Evolutionary conservation across 2,113 vertebrate genomes (phyloP), one percentile per base, ranked within the genome.

Genomic region (Pseudopipra pipra): DNA sequence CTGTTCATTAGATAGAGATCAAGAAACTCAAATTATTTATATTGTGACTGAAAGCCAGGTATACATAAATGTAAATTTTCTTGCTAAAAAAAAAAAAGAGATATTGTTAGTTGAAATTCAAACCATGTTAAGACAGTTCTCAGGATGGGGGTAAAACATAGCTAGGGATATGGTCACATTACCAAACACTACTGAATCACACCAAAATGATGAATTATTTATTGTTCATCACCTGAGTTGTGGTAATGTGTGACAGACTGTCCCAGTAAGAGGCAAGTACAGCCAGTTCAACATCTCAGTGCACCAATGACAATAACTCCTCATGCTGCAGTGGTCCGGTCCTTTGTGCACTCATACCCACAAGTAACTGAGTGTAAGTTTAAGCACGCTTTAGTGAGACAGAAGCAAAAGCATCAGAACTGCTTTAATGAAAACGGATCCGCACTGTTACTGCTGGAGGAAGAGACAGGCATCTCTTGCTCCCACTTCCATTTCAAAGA

Each of bases 1-100:
- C 99, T 99, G 99, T 99, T 99, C 97, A 98, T 98, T 98, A 99
- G 98, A 98, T 35, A 99, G 97, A 98, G 98, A 99, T 97, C 98
- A 98, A 98, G 98, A 99, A 99, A 99, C 97, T 98, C 97, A 98
- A 97, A 98, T 99, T 99, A 99, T 98, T 99, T 97, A 98, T 87
- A 97, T 96, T 97, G 97, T 97, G 76, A 98, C 68, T 86, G 83
- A 97, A 97, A 97, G 87, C 80, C 88, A 96, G 86, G 75, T 62
- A 97, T 61, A 96, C 79, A 98, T 58, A 98, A 95, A 94, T 85
- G 95, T 96, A 96, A 89, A 96, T 67, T 88, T 92, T 95, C 83
- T 95, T 89, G 76, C 66, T 89, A 94, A 94, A 77, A 67, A 66
- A 91, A 68, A 70, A 43, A 65, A 43, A 18, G 51, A 31, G 7